phyloP scores from a whole-genome alignment of 2,888 invertebrate genomes.

The Tenthredo distinguenda region DNA sequence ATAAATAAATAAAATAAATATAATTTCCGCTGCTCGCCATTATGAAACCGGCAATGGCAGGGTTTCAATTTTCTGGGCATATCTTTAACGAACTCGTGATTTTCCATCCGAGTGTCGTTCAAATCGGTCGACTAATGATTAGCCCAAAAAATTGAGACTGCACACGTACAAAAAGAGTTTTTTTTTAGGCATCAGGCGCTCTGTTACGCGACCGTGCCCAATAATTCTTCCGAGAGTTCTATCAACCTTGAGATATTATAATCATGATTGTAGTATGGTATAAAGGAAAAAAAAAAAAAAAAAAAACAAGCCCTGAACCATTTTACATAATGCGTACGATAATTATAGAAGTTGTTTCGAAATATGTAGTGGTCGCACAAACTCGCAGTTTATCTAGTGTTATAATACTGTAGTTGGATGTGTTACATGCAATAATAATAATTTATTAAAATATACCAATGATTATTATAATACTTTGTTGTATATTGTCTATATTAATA shows the following conservation, averaged over 20 bases:
- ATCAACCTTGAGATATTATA: background rate
- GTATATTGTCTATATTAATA: constrained; percentile 40
- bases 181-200: background rate
- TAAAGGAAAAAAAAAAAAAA: background rate
- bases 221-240: background rate
- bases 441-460: constrained; percentile 47
- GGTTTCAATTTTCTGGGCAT: no score
- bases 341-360: background rate
- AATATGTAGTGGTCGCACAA: background rate
- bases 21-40: no score
- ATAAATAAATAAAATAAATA: no score
- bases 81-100: no score
- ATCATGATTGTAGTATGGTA: background rate
- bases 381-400: background rate
- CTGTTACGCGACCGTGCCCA: background rate
- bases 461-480: constrained; percentile 30
- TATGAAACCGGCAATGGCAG: no score
- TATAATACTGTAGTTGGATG: background rate
- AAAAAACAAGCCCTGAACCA: background rate
- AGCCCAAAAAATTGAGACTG: no score
- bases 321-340: background rate
- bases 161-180: background rate
- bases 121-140: no score
- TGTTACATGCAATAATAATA: constrained; percentile 20
- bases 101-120: no score